Base-by-base conservation (phyloP, 2,888 invertebrate species). In the Hyposoter dolosus region DNA sequence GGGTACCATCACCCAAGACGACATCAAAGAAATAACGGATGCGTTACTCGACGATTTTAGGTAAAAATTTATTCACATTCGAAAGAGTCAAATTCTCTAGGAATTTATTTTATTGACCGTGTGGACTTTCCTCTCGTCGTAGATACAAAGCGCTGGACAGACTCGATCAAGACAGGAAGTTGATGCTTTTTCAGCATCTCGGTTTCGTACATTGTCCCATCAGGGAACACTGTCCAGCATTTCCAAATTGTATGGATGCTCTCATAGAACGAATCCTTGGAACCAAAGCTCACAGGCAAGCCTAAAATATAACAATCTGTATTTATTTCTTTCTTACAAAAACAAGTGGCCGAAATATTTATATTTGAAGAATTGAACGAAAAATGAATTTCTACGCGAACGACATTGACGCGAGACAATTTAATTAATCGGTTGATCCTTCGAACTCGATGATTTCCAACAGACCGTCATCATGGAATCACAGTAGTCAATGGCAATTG, bases 161-260 rank as follows among this genome's bases (percentile, higher is more conserved):
- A 81, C 96, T 99, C 94, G 98, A 99, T 95, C 98, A 99, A 94
- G 99, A 99, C 93, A 95, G 99, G 87, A 98, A 98, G 94, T 95
- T 99, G 89, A 98, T 99, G 96, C 95, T 99, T 85, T 98, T 99
- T 92, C 98, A 99, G 94, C 99, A 99, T 94, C 95, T 99, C 65
- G 98, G 99, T 83, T 99, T 99, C 94, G 97, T 99, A 81, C 98
- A 99, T 95, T 98, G 98, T 94, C 99, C 99, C 17, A 98, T 98
- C 94, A 95, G 98, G 79, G 99, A 99, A 94, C 98, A 99, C 93
- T 99, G 99, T 93, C 98, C 98, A 17, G 98, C 98, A 68, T 97
- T 96, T 91, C 96, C 97, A 72, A 97, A 97, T 93, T 97, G 97
- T 91, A 97, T 97, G 96, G 97, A 97, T 93, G 96, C 96, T 84